Evolutionary conservation across 1,140 invertebrate genomes (phyloP).

Genomic region (Dryas iulia): DNA sequence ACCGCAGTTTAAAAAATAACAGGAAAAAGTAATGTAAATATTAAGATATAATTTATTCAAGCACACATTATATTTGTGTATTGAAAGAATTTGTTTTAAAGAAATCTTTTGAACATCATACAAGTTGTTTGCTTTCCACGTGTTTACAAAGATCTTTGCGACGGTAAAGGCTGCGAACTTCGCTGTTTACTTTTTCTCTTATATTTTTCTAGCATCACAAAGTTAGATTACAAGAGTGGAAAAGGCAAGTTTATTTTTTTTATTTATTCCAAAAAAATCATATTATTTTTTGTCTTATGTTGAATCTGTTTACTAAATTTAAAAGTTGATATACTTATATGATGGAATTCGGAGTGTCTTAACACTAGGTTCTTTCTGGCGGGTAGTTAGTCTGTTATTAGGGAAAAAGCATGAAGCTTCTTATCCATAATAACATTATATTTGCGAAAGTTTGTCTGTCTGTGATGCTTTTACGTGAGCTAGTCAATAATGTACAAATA

Average conservation of each 20-base stretch:
- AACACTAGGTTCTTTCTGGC: too few species aligned
- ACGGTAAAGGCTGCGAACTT: conserved; percentile 6
- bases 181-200: conserved; percentile 7
- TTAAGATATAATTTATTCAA: not conserved
- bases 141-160: conserved; percentile 1
- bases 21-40: conserved; percentile 3
- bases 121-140: conserved; percentile 9
- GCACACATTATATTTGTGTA: not conserved
- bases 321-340: too few species aligned
- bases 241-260: not conserved
- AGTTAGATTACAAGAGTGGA: conserved; percentile 7
- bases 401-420: too few species aligned
- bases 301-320: too few species aligned
- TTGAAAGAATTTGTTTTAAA: not conserved
- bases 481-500: too few species aligned
- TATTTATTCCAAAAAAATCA: not conserved
- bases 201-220: conserved; percentile 14
- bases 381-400: too few species aligned
- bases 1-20: not conserved
- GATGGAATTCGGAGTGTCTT: too few species aligned
- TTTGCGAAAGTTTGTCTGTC: too few species aligned
- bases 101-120: not conserved
- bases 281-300: too few species aligned
- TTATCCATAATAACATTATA: too few species aligned
- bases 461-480: not conserved